Evolutionary conservation across 2,888 invertebrate species (phyloP).

Genomic region (Zeuzera pyrina): DNA sequence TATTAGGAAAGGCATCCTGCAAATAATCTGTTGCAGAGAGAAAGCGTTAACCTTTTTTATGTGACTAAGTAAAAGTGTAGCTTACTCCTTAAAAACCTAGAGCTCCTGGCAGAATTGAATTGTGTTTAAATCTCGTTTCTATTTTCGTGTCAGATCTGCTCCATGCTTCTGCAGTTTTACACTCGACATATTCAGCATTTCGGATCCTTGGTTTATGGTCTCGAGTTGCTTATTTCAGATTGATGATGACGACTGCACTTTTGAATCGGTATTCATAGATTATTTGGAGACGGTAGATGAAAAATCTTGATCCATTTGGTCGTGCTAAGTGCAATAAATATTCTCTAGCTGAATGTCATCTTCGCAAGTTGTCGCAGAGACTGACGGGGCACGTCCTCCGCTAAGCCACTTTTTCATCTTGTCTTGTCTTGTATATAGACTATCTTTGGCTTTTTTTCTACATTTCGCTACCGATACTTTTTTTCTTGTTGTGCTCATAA

Average conservation of each 20-base stretch:
- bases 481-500: constrained; percentile 8
- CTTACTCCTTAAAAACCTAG: constrained; percentile 14
- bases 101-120: constrained; percentile 14
- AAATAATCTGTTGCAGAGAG: no score
- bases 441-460: constrained; percentile 9
- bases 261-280: constrained; percentile 3
- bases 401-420: constrained; percentile 9
- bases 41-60: no score
- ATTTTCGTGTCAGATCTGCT: constrained; percentile 11
- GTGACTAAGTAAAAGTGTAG: no score
- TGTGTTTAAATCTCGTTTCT: constrained; percentile 11
- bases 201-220: constrained; percentile 3
- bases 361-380: constrained; percentile 12
- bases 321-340: constrained; percentile 3
- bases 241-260: constrained; percentile 11
- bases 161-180: constrained; percentile 6
- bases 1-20: constrained; percentile 2
- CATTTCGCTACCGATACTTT: constrained; percentile 10
- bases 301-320: constrained; percentile 4
- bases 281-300: constrained; percentile 4
- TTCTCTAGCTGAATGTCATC: constrained; percentile 11
- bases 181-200: not conserved
- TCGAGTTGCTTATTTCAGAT: constrained; percentile 11
- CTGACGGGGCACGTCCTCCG: constrained; percentile 9
- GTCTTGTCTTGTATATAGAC: constrained; percentile 9